These are phyloP conservation scores for Darevskia nairensis DNA, from an alignment of 2,797 vertebrate species.

Conservation along the genomic window DNA sequence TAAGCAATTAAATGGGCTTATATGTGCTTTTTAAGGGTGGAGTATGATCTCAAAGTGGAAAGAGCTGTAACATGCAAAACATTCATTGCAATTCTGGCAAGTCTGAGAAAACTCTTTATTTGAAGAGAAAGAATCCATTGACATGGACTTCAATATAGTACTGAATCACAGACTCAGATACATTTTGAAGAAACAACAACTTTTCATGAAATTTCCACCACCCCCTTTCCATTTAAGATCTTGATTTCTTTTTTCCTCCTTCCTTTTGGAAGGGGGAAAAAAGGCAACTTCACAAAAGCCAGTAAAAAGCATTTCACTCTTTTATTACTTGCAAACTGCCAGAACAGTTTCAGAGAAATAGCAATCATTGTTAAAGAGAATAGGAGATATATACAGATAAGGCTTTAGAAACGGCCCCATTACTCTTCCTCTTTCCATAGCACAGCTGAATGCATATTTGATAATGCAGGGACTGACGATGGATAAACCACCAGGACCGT, in stretches of 20 bases:
- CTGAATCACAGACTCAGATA: neutral
- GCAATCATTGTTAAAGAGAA: slow-evolving; percentile 36
- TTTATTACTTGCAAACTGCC: slow-evolving; percentile 24
- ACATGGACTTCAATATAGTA: neutral
- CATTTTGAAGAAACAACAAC: neutral
- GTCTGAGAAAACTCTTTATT: neutral
- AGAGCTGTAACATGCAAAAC: neutral
- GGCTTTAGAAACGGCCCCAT: slow-evolving; percentile 16
- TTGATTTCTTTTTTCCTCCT: neutral
- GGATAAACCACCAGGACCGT: neutral
- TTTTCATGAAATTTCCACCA: neutral
- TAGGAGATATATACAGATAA: neutral
- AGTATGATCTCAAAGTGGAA: neutral
- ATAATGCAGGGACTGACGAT: slow-evolving; percentile 13
- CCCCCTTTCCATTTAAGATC: neutral
- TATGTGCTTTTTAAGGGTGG: neutral
- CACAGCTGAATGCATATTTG: slow-evolving; percentile 8
- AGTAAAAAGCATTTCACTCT: slow-evolving; percentile 1
- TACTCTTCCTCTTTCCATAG: slow-evolving; percentile 29
- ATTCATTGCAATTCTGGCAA: neutral
- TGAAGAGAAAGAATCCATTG: neutral
- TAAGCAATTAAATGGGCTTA: too few relatives aligned
- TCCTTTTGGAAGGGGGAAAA: neutral
- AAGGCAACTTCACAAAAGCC: slow-evolving; percentile 1
- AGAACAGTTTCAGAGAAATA: slow-evolving; percentile 44